Evolutionary conservation across 2,888 invertebrate species (phyloP), one percentile per base, ranked within the genome.

Genomic region (Pteria penguin): DNA sequence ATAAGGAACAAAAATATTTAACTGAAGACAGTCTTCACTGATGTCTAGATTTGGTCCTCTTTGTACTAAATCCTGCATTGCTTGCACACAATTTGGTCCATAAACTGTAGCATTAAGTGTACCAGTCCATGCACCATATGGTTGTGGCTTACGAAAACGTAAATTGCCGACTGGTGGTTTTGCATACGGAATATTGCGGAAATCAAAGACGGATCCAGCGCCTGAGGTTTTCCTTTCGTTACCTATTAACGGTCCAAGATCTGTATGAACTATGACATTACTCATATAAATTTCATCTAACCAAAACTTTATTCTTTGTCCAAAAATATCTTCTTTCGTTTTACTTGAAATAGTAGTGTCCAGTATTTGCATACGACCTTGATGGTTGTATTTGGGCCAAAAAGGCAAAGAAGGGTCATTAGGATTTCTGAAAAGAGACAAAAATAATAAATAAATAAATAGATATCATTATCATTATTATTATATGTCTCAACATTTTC

Each of bases 11-110:
- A 97, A 97, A 86, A 98, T 96, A 93, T 97, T 97, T 87, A 98
- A 94, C 92, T 97, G 97, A 68, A 98, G 95, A 92, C 98, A 98
- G 93, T 98, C 98, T 94, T 98, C 98, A 91, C 95, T 96, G 89
- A 97, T 94, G 69, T 95, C 95, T 24, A 97, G 97, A 92, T 98
- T 97, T 66, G 97, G 96, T 82, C 90, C 82, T 90, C 97, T 97
- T 89, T 97, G 96, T 70, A 96, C 97, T 91, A 97, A 97, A 82
- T 96, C 95, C 2, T 96, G 96, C 93, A 97, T 97, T 86, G 96
- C 96, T 93, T 98, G 97, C 88, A 96, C 95, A 94, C 98, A 98
- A 80, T 96, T 95, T 91, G 97, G 97, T 80, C 97, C 97, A 90
- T 95, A 94, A 89, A 94, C 94, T 18, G 96, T 96, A 45, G 97